A percentile compares a stretch with the other conserved stretches of the same genome.
Conservation (phyloP, 2,797 vertebrate genomes). For the Myiothlypis coronata region DNA sequence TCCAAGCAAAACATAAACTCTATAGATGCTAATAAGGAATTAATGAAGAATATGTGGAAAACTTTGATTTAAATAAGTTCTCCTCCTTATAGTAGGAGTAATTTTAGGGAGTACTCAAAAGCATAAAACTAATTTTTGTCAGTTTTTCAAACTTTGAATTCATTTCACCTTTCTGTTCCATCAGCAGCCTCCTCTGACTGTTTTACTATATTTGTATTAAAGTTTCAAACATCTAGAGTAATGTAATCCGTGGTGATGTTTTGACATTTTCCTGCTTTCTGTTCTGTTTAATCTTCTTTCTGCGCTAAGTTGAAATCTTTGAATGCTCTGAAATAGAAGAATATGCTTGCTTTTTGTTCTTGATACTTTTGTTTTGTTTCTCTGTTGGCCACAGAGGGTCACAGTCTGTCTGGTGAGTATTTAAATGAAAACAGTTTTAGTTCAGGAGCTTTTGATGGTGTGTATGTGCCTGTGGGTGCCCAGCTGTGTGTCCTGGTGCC, state of each 20-base stretch:
- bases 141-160: background rate
- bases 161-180: background rate
- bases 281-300: background rate
- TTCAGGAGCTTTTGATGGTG: background rate
- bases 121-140: background rate
- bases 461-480: background rate
- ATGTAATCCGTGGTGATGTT: background rate
- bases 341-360: background rate
- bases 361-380: conserved; percentile 40
- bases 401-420: conserved; percentile 45
- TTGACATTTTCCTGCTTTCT: background rate
- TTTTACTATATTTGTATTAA: background rate
- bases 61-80: background rate
- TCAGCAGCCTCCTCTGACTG: background rate
- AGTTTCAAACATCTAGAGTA: background rate
- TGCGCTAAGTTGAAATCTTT: background rate
- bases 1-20: background rate
- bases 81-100: background rate
- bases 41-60: background rate
- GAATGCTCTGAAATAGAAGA: background rate
- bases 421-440: background rate
- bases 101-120: background rate
- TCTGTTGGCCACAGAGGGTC: conserved; percentile 60
- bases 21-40: background rate
- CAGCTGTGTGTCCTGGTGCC: background rate